Conservation (phyloP, 2,113 vertebrate genomes). For the Paracanthobrama guichenoti region DNA sequence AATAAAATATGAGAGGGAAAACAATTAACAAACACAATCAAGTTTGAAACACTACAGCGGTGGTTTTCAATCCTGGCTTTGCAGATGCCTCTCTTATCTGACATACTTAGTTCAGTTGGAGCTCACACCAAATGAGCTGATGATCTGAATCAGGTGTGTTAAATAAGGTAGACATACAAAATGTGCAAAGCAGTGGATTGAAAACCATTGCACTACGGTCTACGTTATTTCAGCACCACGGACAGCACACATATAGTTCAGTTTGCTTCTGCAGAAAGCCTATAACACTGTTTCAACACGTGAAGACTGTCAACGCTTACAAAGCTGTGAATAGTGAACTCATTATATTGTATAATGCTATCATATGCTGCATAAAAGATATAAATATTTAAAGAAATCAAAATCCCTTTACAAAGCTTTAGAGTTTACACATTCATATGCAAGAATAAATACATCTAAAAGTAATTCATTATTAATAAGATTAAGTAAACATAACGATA, state of each 20-base stretch:
- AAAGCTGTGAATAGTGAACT: background rate
- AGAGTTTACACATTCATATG: background rate
- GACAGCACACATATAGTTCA: conserved; percentile 56
- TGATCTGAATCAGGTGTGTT: too few species aligned
- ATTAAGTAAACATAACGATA: background rate
- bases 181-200: too few species aligned
- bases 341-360: background rate
- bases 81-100: too few species aligned
- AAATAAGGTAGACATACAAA: too few species aligned
- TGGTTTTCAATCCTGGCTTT: too few species aligned
- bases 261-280: background rate
- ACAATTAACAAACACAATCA: background rate
- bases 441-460: background rate
- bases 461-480: background rate
- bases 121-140: too few species aligned
- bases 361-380: background rate
- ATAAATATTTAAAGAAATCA: background rate
- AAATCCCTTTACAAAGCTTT: background rate
- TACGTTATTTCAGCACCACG: conserved; percentile 65
- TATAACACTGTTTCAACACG: background rate
- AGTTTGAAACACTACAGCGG: too few species aligned
- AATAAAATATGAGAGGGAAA: background rate
- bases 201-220: background rate
- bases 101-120: too few species aligned
- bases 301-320: background rate